phyloP scores from a whole-genome alignment of 2,113 vertebrate genomes.

The Clarias gariepinus region DNA sequence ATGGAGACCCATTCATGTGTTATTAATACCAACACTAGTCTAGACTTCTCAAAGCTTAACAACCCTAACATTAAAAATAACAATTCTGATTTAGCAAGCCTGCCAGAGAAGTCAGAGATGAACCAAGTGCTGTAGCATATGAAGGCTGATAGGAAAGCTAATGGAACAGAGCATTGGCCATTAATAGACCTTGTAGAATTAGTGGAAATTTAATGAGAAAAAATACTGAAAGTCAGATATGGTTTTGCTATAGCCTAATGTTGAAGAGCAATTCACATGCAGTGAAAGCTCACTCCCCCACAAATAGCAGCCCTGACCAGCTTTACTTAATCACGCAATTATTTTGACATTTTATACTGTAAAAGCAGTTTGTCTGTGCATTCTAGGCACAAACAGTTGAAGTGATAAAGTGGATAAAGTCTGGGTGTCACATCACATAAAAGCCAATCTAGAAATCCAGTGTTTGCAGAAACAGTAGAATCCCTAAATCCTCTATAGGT shows the following conservation, averaged over 20 bases:
- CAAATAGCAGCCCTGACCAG: not conserved
- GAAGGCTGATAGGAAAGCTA: not conserved
- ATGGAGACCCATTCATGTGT: not conserved
- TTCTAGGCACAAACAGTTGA: not conserved
- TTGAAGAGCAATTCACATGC: not conserved
- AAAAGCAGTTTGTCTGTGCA: not conserved
- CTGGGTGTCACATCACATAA: not conserved
- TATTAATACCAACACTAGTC: not conserved
- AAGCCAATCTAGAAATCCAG: not conserved
- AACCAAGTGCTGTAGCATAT: not conserved
- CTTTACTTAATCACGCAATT: not conserved
- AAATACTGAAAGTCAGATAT: not conserved
- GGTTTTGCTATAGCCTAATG: not conserved
- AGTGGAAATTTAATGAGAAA: not conserved
- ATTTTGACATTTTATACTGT: not conserved
- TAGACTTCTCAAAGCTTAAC: too few relatives aligned
- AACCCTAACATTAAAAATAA: too few relatives aligned
- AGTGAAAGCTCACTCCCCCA: not conserved
- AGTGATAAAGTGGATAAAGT: not conserved
- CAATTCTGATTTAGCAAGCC: not conserved
- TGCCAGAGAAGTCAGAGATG: not conserved
- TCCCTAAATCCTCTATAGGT: not conserved
- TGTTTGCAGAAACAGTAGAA: not conserved
- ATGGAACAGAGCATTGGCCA: not conserved
- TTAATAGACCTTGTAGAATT: not conserved